phyloP scores from a whole-genome alignment of 2,888 invertebrate species.

The Reticulitermes lucifugus region DNA sequence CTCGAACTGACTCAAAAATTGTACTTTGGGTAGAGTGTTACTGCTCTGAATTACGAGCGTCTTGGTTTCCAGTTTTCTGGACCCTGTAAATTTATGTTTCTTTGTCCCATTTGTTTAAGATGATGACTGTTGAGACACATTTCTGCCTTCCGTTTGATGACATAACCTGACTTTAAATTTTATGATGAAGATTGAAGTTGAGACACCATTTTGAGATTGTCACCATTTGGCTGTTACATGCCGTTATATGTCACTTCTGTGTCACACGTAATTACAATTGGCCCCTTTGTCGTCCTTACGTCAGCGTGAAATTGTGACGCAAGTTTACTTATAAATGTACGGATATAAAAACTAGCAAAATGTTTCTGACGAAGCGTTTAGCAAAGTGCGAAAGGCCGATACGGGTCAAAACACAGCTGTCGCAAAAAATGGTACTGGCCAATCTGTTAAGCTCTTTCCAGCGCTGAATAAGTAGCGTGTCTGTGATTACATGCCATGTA shows the following conservation, averaged over 20 bases:
- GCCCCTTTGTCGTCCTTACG: not conserved
- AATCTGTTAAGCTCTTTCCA: too few species aligned
- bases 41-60: too few species aligned
- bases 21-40: too few species aligned
- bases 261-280: not conserved
- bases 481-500: too few species aligned
- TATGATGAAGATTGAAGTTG: not conserved
- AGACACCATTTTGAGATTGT: not conserved
- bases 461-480: too few species aligned
- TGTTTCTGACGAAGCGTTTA: not conserved
- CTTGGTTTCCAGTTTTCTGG: too few species aligned
- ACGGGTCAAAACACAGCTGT: slow-evolving; percentile 11
- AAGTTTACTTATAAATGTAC: not conserved
- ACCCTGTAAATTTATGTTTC: too few species aligned
- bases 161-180: not conserved
- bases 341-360: not conserved
- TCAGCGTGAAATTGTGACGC: slow-evolving; percentile 2
- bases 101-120: too few species aligned
- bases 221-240: not conserved
- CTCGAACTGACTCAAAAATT: too few species aligned
- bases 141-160: not conserved
- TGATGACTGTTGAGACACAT: too few species aligned
- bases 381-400: not conserved
- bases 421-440: too few species aligned
- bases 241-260: not conserved